Evolutionary conservation across 2,888 invertebrate species (phyloP), one percentile per base, ranked within the genome.

Genomic region (Spilosoma lubricipeda): DNA sequence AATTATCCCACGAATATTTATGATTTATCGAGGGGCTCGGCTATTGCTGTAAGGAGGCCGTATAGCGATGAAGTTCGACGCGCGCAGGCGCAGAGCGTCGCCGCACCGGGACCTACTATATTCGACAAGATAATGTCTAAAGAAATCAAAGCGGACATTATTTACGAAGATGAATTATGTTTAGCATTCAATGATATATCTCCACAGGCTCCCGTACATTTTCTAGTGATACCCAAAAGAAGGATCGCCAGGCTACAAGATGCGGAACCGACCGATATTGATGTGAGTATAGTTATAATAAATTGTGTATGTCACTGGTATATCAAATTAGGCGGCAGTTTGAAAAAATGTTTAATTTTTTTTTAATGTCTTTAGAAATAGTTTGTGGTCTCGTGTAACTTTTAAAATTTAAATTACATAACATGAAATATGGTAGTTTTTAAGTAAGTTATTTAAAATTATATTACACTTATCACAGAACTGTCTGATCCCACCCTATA

Each of bases 181-280:
- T 90, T 98, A 70, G 98, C 98, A 1, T 98, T 98, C 91, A 97
- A 97, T 85, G 98, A 98, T 91, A 93, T 98, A 7, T 93, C 96
- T 63, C 98, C 98, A 0, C 98, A 98, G 90, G 98, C 98, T 0
- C 98, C 98, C 0, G 96, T 97, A 0, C 98, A 98, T 92, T 98
- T 98, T 88, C 94, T 98, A 11, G 98, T 98, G 9, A 98, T 98
- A 80, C 98, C 98, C 0, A 98, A 98, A 90, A 96, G 96, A 82
- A 94, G 97, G 70, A 97, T 98, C 79, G 92, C 97, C 0, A 96
- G 96, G 87, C 89, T 98, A 63, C 96, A 97, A 79, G 96, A 97
- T 45, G 94, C 95, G 1, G 96, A 96, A 59, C 90, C 88, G 0
- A 96, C 96, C 84, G 97, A 98, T 90, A 94, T 96, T 81, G 93